phyloP scores from a whole-genome alignment of 2,888 invertebrate genomes.

The Galerucella calmariensis region DNA sequence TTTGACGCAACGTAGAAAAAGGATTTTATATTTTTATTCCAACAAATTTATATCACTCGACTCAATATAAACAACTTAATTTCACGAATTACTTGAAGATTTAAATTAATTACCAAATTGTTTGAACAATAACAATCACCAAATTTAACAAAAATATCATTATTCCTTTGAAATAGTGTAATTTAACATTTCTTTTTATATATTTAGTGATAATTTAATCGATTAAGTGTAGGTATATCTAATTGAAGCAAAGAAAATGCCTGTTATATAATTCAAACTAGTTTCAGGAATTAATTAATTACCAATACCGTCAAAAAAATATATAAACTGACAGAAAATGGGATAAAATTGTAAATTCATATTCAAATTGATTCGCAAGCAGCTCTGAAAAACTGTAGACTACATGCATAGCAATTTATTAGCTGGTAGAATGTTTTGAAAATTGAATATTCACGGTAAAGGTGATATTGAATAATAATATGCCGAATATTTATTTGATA shows the following conservation, averaged over 20 bases:
- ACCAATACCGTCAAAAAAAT: neutral
- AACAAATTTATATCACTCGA: too few species aligned
- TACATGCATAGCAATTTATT: conserved; percentile 11
- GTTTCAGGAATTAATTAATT: neutral
- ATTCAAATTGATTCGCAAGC: conserved; percentile 17
- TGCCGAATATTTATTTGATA: conserved; percentile 41
- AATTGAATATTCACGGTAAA: conserved; percentile 29
- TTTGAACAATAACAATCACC: too few species aligned
- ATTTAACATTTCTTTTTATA: neutral
- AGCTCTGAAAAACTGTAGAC: conserved; percentile 10
- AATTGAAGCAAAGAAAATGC: neutral
- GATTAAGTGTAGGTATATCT: neutral
- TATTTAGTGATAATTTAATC: neutral
- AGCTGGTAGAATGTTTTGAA: conserved; percentile 10
- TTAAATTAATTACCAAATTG: too few species aligned
- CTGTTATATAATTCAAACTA: neutral
- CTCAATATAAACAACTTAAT: too few species aligned
- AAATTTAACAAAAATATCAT: too few species aligned
- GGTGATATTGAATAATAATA: conserved; percentile 36
- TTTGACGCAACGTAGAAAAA: too few species aligned
- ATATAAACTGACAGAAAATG: conserved; percentile 15
- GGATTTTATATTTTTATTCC: too few species aligned
- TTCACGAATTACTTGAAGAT: too few species aligned
- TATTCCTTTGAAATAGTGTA: too few species aligned
- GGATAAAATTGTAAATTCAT: conserved; percentile 19